A percentile compares a stretch with the other conserved stretches of the same genome.
Evolutionary conservation across 1,140 invertebrate genomes (phyloP).

Genomic region (Cotesia typhae): DNA sequence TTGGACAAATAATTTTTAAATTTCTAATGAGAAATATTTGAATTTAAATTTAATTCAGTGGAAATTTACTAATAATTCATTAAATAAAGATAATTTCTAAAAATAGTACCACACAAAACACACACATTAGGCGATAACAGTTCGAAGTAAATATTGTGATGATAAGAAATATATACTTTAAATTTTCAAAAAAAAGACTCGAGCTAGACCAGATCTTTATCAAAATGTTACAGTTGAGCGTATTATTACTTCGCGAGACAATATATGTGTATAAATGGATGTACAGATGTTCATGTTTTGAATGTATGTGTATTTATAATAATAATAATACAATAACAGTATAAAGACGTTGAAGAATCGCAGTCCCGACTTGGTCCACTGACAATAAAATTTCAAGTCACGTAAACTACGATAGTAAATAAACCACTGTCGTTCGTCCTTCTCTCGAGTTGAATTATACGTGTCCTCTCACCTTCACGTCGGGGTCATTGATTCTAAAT

Average conservation of each 20-base stretch:
- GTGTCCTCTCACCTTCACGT: constrained; percentile 11
- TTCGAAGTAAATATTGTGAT: too few relatives aligned
- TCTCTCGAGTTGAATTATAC: constrained; percentile 17
- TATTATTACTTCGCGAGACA: constrained; percentile 11
- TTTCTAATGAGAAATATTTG: too few relatives aligned
- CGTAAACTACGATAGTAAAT: constrained; percentile 44
- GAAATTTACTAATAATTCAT: too few relatives aligned
- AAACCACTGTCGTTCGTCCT: constrained; percentile 43
- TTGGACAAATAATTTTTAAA: too few relatives aligned
- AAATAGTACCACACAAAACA: too few relatives aligned
- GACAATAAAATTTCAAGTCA: constrained; percentile 48
- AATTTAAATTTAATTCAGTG: too few relatives aligned
- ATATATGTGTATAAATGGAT: not conserved
- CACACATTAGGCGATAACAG: too few relatives aligned
- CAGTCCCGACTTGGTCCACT: constrained; percentile 10
- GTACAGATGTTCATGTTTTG: too few relatives aligned
- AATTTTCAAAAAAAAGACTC: not conserved
- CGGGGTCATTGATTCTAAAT: constrained; percentile 20
- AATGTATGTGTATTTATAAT: too few relatives aligned
- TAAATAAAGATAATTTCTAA: too few relatives aligned
- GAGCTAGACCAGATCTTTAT: not conserved
- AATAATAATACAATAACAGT: too few relatives aligned
- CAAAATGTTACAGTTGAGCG: constrained; percentile 6
- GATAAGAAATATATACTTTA: too few relatives aligned
- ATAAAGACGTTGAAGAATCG: constrained; percentile 14